These are phyloP conservation scores for Archocentrus centrarchus DNA, from an alignment of 2,113 vertebrate species.

Conservation along the genomic window DNA sequence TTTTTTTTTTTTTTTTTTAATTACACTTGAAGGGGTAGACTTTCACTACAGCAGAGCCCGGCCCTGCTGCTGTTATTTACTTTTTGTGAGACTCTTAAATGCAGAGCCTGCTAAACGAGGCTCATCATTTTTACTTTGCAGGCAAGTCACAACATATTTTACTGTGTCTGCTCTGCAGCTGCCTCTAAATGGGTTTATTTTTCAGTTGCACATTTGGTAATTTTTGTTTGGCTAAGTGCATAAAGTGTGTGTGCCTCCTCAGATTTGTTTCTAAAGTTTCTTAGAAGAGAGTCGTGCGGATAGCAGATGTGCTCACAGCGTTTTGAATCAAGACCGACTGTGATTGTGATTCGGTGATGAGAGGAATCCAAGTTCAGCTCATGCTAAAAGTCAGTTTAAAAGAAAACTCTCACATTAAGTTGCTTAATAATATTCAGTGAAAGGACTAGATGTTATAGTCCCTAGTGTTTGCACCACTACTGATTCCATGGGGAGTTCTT, in stretches of 20 bases:
- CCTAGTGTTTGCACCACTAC: no score
- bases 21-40: conserved; percentile 57
- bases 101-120: conserved; percentile 48
- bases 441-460: no score
- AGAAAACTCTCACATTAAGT: not conserved
- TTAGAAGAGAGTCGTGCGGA: not conserved
- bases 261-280: conserved; percentile 12
- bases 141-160: conserved; percentile 60
- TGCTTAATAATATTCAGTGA: not conserved
- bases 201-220: conserved; percentile 46
- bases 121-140: conserved; percentile 62
- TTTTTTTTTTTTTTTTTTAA: conserved; percentile 59
- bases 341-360: not conserved
- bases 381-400: not conserved
- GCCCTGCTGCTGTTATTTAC: conserved; percentile 46
- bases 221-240: conserved; percentile 44
- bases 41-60: conserved; percentile 24
- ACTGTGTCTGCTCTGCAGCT: conserved; percentile 45
- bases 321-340: not conserved
- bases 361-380: not conserved
- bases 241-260: not conserved
- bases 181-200: conserved; percentile 48
- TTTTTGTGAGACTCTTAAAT: conserved; percentile 41
- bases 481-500: no score
- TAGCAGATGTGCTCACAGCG: conserved; percentile 1